Conservation (phyloP, 2,113 vertebrate species). For the Trinectes maculatus region DNA sequence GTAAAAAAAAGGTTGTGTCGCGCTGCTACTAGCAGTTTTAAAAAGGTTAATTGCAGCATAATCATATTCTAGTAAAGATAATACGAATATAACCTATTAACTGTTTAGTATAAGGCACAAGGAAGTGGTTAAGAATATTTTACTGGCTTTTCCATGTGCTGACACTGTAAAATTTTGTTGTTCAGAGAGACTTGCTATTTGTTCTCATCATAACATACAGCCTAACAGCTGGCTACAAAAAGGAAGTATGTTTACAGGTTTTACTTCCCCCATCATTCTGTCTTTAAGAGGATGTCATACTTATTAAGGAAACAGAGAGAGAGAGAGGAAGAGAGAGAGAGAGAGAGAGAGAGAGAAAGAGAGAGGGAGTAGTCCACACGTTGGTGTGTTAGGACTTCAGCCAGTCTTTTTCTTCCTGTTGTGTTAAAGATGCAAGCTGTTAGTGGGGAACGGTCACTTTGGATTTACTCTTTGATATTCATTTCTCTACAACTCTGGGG, state of each 20-base stretch:
- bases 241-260: constrained; percentile 69
- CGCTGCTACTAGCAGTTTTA: too few species aligned
- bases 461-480: constrained; percentile 48
- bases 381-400: constrained; percentile 6
- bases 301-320: constrained; percentile 56
- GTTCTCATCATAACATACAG: constrained; percentile 25
- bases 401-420: constrained; percentile 11
- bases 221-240: constrained; percentile 40
- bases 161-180: not conserved
- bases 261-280: constrained; percentile 52
- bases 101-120: too few species aligned
- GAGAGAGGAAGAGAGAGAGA: constrained; percentile 29
- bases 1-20: too few species aligned
- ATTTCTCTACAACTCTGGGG: constrained; percentile 56
- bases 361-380: constrained; percentile 1
- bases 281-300: constrained; percentile 70
- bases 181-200: constrained; percentile 19
- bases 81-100: too few species aligned
- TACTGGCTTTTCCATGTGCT: not conserved
- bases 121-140: too few species aligned
- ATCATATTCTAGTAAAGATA: too few species aligned
- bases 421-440: constrained; percentile 61
- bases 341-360: constrained; percentile 24
- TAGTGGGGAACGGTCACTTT: constrained; percentile 16
- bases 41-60: too few species aligned